Evolutionary conservation across 2,113 vertebrate genomes (phyloP).

Genomic region (Paracanthobrama guichenoti): DNA sequence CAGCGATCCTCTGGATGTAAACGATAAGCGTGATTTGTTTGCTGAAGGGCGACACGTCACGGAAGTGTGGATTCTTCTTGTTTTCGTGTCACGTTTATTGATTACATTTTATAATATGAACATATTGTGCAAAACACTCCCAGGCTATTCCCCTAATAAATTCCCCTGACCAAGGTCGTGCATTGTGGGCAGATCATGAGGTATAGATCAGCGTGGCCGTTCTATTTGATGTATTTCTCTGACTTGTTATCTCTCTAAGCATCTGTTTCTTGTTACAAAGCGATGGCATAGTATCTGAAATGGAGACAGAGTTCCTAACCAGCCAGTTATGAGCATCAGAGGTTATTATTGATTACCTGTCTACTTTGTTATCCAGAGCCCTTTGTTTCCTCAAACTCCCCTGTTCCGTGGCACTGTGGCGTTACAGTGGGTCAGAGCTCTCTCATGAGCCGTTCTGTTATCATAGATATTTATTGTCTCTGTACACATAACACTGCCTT

Average conservation of each 20-base stretch:
- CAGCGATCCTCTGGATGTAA: conserved; percentile 15
- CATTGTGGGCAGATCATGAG: conserved; percentile 41
- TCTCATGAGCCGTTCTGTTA: conserved; percentile 37
- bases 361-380: conserved; percentile 64
- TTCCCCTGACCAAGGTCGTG: conserved; percentile 39
- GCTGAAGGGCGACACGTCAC: neutral
- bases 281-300: conserved; percentile 64
- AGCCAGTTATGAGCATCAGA: conserved; percentile 71
- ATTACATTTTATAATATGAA: conserved; percentile 34
- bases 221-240: conserved; percentile 46
- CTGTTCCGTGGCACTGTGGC: conserved; percentile 9
- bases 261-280: conserved; percentile 54
- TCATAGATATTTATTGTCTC: conserved; percentile 38
- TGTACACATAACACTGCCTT: conserved; percentile 11
- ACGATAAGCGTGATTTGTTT: conserved; percentile 35
- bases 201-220: conserved; percentile 36
- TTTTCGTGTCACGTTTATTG: conserved; percentile 25
- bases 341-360: conserved; percentile 73
- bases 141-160: conserved; percentile 44
- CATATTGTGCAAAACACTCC: conserved; percentile 35
- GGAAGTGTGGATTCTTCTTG: conserved; percentile 34
- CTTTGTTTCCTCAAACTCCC: conserved; percentile 60
- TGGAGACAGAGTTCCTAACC: conserved; percentile 69
- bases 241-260: conserved; percentile 33
- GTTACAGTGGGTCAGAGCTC: conserved; percentile 23